Evolutionary conservation across 2,888 invertebrate genomes (phyloP).

Genomic region (Thera britannica): DNA sequence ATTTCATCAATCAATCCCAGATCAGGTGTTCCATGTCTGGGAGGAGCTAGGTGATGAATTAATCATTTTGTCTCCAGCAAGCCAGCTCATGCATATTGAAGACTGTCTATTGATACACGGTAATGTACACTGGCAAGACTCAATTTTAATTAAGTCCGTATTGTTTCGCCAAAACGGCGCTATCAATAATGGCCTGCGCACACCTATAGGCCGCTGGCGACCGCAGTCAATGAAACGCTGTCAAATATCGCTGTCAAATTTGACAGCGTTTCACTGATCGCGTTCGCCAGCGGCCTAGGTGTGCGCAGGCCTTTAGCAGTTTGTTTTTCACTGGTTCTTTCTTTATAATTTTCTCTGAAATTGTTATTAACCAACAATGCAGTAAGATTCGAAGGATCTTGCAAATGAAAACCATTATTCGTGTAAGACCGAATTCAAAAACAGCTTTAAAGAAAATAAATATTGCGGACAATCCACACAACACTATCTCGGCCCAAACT

Average conservation of each 20-base stretch:
- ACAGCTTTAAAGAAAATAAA: not conserved
- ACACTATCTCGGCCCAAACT: too few relatives aligned
- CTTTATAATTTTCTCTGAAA: not conserved
- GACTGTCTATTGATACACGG: constrained; percentile 23
- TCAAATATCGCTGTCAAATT: too few relatives aligned
- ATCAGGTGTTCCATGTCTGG: constrained; percentile 23
- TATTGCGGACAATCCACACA: too few relatives aligned
- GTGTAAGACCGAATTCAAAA: not conserved
- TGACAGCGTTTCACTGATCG: too few relatives aligned
- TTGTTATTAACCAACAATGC: too few relatives aligned
- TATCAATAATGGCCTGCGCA: too few relatives aligned
- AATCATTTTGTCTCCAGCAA: constrained; percentile 27
- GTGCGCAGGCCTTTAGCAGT: too few relatives aligned
- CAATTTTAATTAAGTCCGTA: constrained; percentile 27
- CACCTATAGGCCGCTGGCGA: too few relatives aligned
- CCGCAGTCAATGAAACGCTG: too few relatives aligned
- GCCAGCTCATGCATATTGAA: constrained; percentile 30
- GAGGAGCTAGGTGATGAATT: constrained; percentile 22
- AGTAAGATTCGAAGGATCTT: too few relatives aligned
- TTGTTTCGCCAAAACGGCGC: not conserved
- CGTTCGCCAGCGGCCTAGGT: too few relatives aligned
- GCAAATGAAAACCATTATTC: too few relatives aligned
- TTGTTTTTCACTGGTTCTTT: not conserved
- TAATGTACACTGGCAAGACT: constrained; percentile 19
- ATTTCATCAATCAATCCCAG: constrained; percentile 32